Conservation (phyloP, 2,797 vertebrate genomes). For the Podarcis lilfordi region DNA sequence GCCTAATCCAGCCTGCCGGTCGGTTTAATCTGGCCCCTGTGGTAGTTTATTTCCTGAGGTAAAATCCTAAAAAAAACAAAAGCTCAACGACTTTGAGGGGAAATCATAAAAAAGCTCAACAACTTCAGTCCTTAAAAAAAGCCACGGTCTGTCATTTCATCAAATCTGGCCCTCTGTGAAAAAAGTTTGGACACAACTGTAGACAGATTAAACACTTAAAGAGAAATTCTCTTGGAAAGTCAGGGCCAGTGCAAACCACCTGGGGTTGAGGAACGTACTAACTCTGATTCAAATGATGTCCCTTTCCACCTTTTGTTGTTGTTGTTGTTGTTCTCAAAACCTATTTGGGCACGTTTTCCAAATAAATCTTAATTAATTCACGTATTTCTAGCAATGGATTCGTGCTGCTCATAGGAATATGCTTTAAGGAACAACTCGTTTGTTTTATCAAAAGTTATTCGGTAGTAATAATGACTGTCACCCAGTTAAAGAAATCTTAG, state of each 20-base stretch:
- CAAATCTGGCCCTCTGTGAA: no score
- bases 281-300: background rate
- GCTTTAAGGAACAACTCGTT: constrained; percentile 7
- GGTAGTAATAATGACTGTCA: background rate
- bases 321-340: background rate
- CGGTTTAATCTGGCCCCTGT: no score
- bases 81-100: no score
- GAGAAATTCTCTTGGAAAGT: background rate
- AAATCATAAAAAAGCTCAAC: no score
- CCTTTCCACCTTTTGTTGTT: no score
- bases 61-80: no score
- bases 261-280: background rate
- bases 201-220: constrained; percentile 2
- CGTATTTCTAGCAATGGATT: background rate
- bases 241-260: background rate
- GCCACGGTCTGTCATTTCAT: no score
- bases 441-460: background rate
- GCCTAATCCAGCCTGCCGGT: no score
- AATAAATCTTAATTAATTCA: background rate
- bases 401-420: background rate
- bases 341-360: background rate
- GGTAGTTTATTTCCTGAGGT: no score
- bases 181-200: no score
- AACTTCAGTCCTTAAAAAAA: no score
- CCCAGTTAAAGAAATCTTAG: background rate